Conservation (phyloP, 2,113 vertebrate species). For the Enhydra lutris region DNA sequence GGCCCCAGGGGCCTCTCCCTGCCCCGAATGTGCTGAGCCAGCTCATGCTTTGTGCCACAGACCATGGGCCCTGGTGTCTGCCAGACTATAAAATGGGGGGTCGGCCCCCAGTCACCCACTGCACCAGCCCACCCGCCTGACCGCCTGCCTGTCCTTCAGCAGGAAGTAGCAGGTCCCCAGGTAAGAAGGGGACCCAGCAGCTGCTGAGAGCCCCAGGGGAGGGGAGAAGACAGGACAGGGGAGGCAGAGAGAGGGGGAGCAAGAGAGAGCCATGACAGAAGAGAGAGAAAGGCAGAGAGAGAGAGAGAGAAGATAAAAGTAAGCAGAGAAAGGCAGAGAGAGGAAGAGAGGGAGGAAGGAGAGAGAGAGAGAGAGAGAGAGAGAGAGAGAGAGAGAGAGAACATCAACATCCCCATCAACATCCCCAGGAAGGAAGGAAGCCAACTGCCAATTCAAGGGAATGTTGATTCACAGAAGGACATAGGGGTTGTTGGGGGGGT, state of each 20-base stretch:
- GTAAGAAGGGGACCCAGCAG: constrained; percentile 9
- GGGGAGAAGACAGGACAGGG: not conserved
- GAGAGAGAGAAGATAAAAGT: too few species aligned
- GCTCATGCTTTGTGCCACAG: constrained; percentile 42
- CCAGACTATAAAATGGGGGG: constrained; percentile 71
- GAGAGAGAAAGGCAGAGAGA: not conserved
- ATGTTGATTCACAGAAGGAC: not conserved
- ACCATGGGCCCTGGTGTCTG: constrained; percentile 36
- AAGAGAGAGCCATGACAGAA: not conserved
- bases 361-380: not conserved
- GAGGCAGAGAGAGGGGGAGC: not conserved
- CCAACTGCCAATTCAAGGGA: not conserved
- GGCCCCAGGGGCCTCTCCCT: not conserved
- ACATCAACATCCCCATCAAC: too few species aligned
- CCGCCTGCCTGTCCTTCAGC: not conserved
- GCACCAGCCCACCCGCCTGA: not conserved
- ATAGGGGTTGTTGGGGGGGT: too few species aligned
- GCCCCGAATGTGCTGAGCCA: constrained; percentile 44
- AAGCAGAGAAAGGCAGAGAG: fast-evolving
- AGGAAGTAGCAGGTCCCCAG: constrained; percentile 47
- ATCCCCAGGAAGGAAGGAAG: not conserved
- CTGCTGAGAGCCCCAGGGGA: not conserved
- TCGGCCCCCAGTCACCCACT: not conserved
- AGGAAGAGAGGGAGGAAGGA: fast-evolving
- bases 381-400: not conserved